Evolutionary conservation across 2,797 vertebrate species (phyloP), one percentile per base, ranked within the genome.

Genomic region (Myoxocephalus aenaeus): DNA sequence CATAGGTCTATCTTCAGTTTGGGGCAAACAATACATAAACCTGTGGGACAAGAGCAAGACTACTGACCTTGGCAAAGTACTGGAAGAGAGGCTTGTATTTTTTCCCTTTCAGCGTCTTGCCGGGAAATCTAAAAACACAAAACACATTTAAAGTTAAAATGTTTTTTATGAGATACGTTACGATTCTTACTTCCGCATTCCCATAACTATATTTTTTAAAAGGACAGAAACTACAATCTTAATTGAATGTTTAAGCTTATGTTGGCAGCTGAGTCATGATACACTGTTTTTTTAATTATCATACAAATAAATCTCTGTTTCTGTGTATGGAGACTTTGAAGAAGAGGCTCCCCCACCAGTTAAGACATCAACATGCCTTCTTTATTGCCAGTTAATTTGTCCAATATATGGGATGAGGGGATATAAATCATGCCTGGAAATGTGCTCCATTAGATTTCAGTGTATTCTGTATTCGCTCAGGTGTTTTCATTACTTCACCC

Each of bases 21-120:
- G 50, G 34, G 44, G 56, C 42, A 48, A 80, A 81, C 6, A 65
- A 53, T 10, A 27, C 4, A 42, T 32, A 48, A 44, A 48, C 73
- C 2, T 57, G 18, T 40, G 4, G 44, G 66, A 63, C 1, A 67
- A 80, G 54, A 81, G 67, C 20, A 69, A 56, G n/a, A 75, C n/a
- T 42, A 91, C 95, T 93, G 91, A 99, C 98, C 97, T 97, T 94
- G 75, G 95, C 87, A 90, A 99, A 99, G 91, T 99, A 99, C 1
- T 94, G 93, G 88, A 99, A 99, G 48, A 99, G 94, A 20, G 98
- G 98, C 86, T 93, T 97, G 87, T 99, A 99, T 74, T 94, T 96
- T 91, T 97, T 99, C 81, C 97, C 98, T 92, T 97, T 98, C 67
- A 99, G 95, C 25, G 11, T 85, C 88, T 95, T 89, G 44, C 98